Base-by-base conservation (phyloP, 2,113 vertebrate genomes). In the Euleptes europaea region DNA sequence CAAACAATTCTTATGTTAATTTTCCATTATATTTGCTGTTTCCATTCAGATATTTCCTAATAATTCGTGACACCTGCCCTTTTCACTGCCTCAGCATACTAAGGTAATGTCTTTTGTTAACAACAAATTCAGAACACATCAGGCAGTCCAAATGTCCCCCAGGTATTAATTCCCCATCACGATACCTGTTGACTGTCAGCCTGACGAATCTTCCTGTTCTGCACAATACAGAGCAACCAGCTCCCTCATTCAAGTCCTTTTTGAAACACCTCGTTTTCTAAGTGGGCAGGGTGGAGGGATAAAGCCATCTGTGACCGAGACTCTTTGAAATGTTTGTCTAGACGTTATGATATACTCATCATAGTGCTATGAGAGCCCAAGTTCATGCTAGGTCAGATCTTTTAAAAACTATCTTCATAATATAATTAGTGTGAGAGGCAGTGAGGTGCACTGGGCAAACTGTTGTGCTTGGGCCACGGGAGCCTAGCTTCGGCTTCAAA, bases 271-370 rank as follows among this genome's bases (percentile, higher is more conserved):
- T 70, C 19, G 35, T 63, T 57, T 42, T 11, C 35, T 14, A 31
- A n/a, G 42, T 47, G 23, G 75, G 31, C 33, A 72, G 28, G 19
- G 26, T 35, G 33, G 14, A 49, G 42, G 57, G 38, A 72, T 19
- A 78, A 72, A 13, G n/a, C 40, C n/a, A 79, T 17, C 33, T 79
- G 51, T 85, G 51, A 72, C 31, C 33, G 19, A 85, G 40, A 71
- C 67, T 63, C 76, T 72, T 63, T 49, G 35, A 63, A 72, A 72
- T 38, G 67, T 47, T 31, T 79, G 76, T 85, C 84, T 85, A 85
- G 84, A 85, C 76, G 44, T 42, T 63, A 44, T 60, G 40, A 79
- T 72, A 72, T 65, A 85, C 49, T 60, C 76, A 65, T 85, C 47
- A 31, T 60, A 73, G 28, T 72, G 51, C 57, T 47, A 28, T 72